phyloP scores from a whole-genome alignment of 2,797 vertebrate species.

The Enteromius fasciolatus region DNA sequence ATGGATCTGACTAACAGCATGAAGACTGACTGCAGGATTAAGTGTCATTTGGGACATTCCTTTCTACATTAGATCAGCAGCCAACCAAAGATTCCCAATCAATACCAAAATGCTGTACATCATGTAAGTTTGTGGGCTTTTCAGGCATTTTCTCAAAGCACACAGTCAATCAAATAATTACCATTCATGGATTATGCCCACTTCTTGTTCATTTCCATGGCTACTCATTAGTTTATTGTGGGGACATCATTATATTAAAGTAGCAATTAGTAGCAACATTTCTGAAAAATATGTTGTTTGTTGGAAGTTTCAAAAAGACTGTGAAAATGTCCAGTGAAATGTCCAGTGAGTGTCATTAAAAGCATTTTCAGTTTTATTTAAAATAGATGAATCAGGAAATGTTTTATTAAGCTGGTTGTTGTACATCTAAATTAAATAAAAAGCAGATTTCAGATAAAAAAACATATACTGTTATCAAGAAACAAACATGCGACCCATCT shows the following conservation, averaged over 20 bases:
- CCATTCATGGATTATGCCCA: too few species aligned
- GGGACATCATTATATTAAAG: background rate
- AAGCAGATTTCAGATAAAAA: too few species aligned
- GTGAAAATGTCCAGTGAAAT: too few species aligned
- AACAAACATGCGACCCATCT: too few species aligned
- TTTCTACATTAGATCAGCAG: background rate
- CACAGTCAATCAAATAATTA: background rate
- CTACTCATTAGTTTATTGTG: too few species aligned
- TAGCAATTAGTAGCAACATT: background rate
- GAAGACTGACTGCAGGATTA: background rate
- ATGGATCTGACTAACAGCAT: background rate
- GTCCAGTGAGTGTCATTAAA: background rate
- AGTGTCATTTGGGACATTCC: background rate
- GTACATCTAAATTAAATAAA: too few species aligned
- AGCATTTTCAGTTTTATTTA: background rate
- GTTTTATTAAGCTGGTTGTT: background rate
- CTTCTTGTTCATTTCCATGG: too few species aligned
- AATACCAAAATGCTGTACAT: background rate
- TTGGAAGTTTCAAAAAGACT: too few species aligned
- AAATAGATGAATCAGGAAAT: background rate
- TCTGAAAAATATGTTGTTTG: background rate
- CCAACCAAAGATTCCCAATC: background rate
- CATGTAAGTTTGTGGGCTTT: background rate
- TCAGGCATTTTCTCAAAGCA: background rate
- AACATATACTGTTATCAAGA: background rate